Evolutionary conservation across 2,797 vertebrate species (phyloP).

Genomic region (Onychomys arenicola): DNA sequence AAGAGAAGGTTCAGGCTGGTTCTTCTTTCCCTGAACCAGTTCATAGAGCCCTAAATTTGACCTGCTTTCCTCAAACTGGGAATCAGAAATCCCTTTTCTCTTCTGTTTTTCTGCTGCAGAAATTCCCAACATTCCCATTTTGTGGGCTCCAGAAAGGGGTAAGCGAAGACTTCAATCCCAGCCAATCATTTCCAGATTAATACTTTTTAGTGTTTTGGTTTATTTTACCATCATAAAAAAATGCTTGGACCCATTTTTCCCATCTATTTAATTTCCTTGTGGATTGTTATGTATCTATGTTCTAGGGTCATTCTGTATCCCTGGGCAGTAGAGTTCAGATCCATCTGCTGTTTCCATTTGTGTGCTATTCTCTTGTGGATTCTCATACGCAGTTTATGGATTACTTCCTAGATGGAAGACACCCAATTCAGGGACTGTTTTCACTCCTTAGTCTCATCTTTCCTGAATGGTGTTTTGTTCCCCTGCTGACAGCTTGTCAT

Average conservation of each 20-base stretch:
- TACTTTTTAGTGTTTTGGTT: slow-evolving; percentile 88
- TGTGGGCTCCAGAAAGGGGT: slow-evolving; percentile 93
- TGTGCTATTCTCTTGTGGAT: slow-evolving; percentile 88
- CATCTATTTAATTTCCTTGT: slow-evolving; percentile 90
- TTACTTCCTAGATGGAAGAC: slow-evolving; percentile 85
- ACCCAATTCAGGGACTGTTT: slow-evolving; percentile 84
- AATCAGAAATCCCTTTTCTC: slow-evolving; percentile 93
- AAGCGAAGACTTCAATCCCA: slow-evolving; percentile 92
- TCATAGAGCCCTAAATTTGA: slow-evolving; percentile 88
- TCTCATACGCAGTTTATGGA: slow-evolving; percentile 84
- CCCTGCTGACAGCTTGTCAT: slow-evolving; percentile 80
- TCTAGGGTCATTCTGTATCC: slow-evolving; percentile 86
- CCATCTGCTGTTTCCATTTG: slow-evolving; percentile 89
- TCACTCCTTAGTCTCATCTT: slow-evolving; percentile 74
- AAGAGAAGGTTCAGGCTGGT: slow-evolving; percentile 87
- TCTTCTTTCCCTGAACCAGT: slow-evolving; percentile 86
- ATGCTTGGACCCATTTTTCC: slow-evolving; percentile 87
- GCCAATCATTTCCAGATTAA: slow-evolving; percentile 90
- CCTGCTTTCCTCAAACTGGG: slow-evolving; percentile 90
- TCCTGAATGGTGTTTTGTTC: slow-evolving; percentile 82
- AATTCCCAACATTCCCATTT: slow-evolving; percentile 92
- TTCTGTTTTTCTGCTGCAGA: slow-evolving; percentile 93
- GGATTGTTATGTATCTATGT: slow-evolving; percentile 88
- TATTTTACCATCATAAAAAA: slow-evolving; percentile 88
- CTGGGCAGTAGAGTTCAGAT: slow-evolving; percentile 86